phyloP scores from a whole-genome alignment of 2,113 vertebrate genomes.

The Bos javanicus region DNA sequence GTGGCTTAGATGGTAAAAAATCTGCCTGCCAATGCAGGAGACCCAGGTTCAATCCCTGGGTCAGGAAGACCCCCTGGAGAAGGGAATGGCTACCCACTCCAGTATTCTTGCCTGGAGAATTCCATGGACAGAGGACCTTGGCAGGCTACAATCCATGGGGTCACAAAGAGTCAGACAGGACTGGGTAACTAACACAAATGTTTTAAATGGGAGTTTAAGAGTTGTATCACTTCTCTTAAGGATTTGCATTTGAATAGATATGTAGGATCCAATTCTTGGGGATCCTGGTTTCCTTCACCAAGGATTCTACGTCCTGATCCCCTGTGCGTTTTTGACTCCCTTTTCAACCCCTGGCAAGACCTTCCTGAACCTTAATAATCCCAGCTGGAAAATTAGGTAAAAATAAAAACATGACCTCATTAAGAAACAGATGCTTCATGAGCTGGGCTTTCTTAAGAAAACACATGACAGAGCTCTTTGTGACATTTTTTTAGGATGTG shows the following conservation, averaged over 20 bases:
- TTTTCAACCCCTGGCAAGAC: conserved; percentile 61
- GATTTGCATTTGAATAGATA: background rate
- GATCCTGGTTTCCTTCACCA: background rate
- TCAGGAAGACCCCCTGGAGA: background rate
- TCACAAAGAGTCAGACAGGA: background rate
- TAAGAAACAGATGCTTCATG: conserved; percentile 68
- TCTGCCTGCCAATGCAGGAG: background rate
- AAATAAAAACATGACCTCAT: conserved; percentile 70
- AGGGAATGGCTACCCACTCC: background rate
- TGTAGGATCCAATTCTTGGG: background rate
- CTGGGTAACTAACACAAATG: background rate
- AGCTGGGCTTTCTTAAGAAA: conserved; percentile 69
- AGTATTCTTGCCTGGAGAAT: background rate
- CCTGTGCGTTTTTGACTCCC: conserved; percentile 51
- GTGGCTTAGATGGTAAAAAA: background rate
- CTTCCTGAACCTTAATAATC: conserved; percentile 70
- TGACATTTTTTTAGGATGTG: conserved; percentile 58
- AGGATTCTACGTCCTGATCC: conserved; percentile 53
- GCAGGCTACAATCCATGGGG: background rate
- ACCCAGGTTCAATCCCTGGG: background rate
- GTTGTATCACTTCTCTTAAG: background rate
- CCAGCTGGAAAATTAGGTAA: conserved; percentile 73
- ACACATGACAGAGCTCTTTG: conserved; percentile 66
- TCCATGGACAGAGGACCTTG: background rate
- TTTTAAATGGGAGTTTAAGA: background rate